Base-by-base conservation (phyloP, 1,140 invertebrate species). In the Ostrea edulis region DNA sequence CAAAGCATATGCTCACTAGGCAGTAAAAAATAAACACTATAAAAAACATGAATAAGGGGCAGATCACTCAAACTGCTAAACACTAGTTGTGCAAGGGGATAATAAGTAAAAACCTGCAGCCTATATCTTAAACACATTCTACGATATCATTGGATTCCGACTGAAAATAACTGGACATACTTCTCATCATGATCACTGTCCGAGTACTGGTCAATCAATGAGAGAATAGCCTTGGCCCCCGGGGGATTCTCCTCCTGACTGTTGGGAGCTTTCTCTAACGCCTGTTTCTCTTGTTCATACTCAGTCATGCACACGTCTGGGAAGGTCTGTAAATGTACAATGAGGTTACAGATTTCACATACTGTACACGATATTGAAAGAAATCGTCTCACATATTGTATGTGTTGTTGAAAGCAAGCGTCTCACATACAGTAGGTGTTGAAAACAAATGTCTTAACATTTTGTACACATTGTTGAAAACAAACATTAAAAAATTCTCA, bases 261-360 rank as follows among this genome's bases (percentile, higher is more conserved):
- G 52, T 89, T 29, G 53, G 52, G 90, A 71, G 65, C 85, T 55
- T 82, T 85, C 20, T 92, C 53, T 65, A 90, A 84, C 65, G 87
- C 87, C 25, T 88, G 86, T 84, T 93, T 94, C 62, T 93, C 89
- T 29, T 91, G 81, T 86, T 95, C 93, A 93, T 92, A 95, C 17
- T 85, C 20, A 35, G 94, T 94, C 85, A 94, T 88, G 25, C 94
- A 92, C 8, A 95, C 94, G 90, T 96, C 94, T 51, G 87, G 87
- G 77, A 95, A 94, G 88, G 92, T 93, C 95, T 96, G 91, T 54
- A 87, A 92, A 83, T 53, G 5, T 9, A 35, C 29, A 71, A 71
- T 11, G 25, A 51, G 54, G 29, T 81, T 52, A 44, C 35, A 44
- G 2, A 44, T 44, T 5, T 44, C 35, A 44, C 35, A 44, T n/a